Evolutionary conservation across 2,113 vertebrate species (phyloP), one percentile per base, ranked within the genome.

Genomic region (Percopsis transmontana): DNA sequence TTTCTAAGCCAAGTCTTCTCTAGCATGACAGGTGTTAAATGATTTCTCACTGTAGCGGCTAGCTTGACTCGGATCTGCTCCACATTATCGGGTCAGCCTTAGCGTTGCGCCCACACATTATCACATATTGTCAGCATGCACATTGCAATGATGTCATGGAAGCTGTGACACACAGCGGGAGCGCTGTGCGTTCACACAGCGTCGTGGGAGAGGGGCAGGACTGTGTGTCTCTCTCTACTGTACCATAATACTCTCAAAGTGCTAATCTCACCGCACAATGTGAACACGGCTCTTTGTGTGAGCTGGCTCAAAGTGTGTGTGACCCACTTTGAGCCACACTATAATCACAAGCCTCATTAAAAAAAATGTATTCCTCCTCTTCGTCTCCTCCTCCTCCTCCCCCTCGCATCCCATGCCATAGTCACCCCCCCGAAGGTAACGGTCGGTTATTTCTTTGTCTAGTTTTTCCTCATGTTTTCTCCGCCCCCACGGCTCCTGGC

Each of bases 321-420:
- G 80, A 82, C 84, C 82, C 64, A 84, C 59, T 84, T 84, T 78
- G 47, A 75, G 62, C 66, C 69, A 50, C 54, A 64, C 68, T 78
- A 62, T 68, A 80, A 61, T 84, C 76, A 72, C 58, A 58, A 62
- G 53, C 44, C 76, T 53, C 33, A 23, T 48, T 15, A 45, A 70
- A 62, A 47, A 33, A 40, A 50, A 12, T 9, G 4, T 18, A 16
- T 20, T 20, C 27, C 9, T 2, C 27, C 39, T 15, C 15, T 24
- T 24, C 8, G 40, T 4, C 10, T 8, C 20, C 12, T 38, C 27
- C 55, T 59, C 20, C n/a, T 5, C 5, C 10, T 10, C 38, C 41
- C 21, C 39, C 62, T 14, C 14, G 5, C 40, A 42, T 15, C 21
- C 21, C 10, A 24, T 38, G 5, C 19, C 14, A 14, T 38, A 5